Evolutionary conservation across 2,113 vertebrate species (phyloP), one percentile per base, ranked within the genome.

Genomic region (Dipodomys spectabilis): DNA sequence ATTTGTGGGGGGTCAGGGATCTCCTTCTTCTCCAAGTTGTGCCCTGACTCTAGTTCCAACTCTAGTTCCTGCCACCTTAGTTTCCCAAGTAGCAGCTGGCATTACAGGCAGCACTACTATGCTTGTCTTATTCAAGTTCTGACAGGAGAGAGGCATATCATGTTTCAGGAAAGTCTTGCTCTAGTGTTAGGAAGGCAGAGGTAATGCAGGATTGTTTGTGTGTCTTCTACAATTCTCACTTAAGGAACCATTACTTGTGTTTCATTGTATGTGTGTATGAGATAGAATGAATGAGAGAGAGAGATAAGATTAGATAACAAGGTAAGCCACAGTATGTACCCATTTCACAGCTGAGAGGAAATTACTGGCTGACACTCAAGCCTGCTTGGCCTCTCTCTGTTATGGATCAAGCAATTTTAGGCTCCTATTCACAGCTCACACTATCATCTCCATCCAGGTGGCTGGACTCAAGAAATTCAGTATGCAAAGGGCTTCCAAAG

Each of bases 161-260:
- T 3, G 1, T 3, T 12, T 20, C 35, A 12, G 16, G 81, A 5
- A 53, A 28, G 32, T 32, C 5, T 27, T 20, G 30, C 25, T 32
- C 71, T 0, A 0, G 32, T 1, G 0, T 23, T 2, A 39, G 9
- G 25, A 44, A 45, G 15, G 18, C 9, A 65, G 60, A 32, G 7
- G 19, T 32, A 1, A 78, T 12, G 19, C 9, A 25, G 0, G 6
- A 2, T 18, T 18, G 2, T 23, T 27, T 68, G 28, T 68, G 35
- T 49, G 65, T 78, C 0, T 22, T 9, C 1, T 39, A 22, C 11
- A 13, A 22, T 7, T 39, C 32, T 64, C 60, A 12, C 4, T 73
- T 9, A 13, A 11, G 35, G 12, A 86, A n/a, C 8, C 22, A 18
- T 74, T 35, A 16, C 62, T 67, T 32, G n/a, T 28, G n/a, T 44